Evolutionary conservation across 2,797 vertebrate species (phyloP).

Genomic region (Sebastes hopkinsi): DNA sequence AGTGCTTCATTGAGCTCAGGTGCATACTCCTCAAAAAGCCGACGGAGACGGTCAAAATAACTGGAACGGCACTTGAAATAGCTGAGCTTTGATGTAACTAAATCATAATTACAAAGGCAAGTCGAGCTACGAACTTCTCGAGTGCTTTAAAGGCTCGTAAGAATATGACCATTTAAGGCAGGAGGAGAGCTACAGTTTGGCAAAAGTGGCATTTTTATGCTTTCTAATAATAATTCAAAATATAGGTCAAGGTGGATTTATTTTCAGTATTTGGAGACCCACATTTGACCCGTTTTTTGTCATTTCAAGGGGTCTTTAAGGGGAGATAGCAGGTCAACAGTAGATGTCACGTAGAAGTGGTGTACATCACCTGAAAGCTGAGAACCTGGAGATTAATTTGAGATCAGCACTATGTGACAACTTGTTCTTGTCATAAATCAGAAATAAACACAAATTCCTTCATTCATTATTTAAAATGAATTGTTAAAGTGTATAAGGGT

Average conservation of each 20-base stretch:
- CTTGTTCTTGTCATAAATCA: background rate
- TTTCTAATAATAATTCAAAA: background rate
- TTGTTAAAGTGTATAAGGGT: too few relatives aligned
- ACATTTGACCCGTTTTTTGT: too few relatives aligned
- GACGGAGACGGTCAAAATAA: slow-evolving; percentile 12
- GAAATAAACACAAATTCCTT: too few relatives aligned
- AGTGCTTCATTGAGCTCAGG: slow-evolving; percentile 47
- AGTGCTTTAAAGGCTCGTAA: background rate
- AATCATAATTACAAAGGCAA: background rate
- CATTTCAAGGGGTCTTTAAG: too few relatives aligned
- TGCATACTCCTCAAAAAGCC: slow-evolving; percentile 25
- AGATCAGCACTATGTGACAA: background rate
- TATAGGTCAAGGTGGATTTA: background rate
- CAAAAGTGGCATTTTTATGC: background rate
- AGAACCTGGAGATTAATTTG: background rate
- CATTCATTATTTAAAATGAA: too few relatives aligned
- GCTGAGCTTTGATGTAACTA: slow-evolving; percentile 9
- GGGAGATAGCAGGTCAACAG: too few relatives aligned
- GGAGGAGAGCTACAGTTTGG: too few relatives aligned
- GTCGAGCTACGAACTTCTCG: background rate
- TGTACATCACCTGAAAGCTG: background rate
- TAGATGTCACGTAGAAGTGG: background rate
- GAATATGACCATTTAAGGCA: background rate
- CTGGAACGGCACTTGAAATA: background rate
- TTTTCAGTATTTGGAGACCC: background rate